Evolutionary conservation across 2,888 invertebrate genomes (phyloP).

Genomic region (Camptogramma bilineatum): DNA sequence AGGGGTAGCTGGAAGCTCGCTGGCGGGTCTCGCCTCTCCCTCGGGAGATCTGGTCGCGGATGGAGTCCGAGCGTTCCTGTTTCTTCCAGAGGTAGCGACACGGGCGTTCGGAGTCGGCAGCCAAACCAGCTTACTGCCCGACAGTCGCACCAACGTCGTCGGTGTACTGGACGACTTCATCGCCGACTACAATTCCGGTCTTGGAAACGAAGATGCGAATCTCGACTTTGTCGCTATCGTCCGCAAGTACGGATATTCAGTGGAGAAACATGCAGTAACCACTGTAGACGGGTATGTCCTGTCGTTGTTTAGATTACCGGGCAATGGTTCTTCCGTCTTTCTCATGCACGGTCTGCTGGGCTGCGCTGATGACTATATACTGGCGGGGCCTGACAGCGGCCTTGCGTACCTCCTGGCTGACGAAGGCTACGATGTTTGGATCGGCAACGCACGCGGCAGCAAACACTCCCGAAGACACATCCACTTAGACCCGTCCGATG

Average conservation of each 20-base stretch:
- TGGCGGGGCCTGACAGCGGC: constrained; percentile 61
- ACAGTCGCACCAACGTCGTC: constrained; percentile 49
- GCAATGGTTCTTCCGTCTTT: constrained; percentile 60
- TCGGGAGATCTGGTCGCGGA: constrained; percentile 48
- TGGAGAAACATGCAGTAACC: constrained; percentile 57
- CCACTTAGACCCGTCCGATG: constrained; percentile 62
- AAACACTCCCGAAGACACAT: constrained; percentile 86
- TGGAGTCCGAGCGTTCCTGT: constrained; percentile 44
- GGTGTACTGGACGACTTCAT: constrained; percentile 50
- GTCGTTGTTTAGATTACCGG: constrained; percentile 62
- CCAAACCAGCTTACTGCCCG: constrained; percentile 43
- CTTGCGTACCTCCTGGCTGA: constrained; percentile 82
- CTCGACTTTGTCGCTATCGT: constrained; percentile 55
- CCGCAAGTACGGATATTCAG: constrained; percentile 60
- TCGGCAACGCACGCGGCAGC: constrained; percentile 92
- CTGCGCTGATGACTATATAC: constrained; percentile 68
- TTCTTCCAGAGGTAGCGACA: constrained; percentile 48
- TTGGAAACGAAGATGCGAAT: constrained; percentile 58
- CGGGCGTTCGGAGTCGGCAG: constrained; percentile 45
- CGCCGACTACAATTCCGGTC: constrained; percentile 50
- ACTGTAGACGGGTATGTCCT: constrained; percentile 68
- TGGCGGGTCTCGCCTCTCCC: constrained; percentile 43
- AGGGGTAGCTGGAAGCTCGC: constrained; percentile 42
- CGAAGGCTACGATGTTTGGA: constrained; percentile 90
- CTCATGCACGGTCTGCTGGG: constrained; percentile 71